Evolutionary conservation across 2,113 vertebrate species (phyloP).

Genomic region (Eulemur rufifrons): DNA sequence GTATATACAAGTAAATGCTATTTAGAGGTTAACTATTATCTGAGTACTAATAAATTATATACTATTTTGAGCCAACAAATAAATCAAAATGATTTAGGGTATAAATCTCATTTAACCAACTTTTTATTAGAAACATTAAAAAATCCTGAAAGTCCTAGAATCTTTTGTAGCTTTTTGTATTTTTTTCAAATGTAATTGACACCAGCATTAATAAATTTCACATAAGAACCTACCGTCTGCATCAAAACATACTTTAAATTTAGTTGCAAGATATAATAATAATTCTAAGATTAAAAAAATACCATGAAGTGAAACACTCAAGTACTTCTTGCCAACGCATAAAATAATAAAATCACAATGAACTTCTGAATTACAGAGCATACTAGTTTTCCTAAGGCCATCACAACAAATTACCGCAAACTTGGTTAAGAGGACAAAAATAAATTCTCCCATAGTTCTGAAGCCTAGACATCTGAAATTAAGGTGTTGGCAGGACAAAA

Average conservation of each 20-base stretch:
- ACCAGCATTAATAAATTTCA: neutral
- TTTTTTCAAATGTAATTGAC: neutral
- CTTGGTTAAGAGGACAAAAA: neutral
- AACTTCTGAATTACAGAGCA: neutral
- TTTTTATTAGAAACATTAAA: neutral
- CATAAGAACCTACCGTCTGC: neutral
- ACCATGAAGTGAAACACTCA: neutral
- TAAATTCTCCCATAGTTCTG: neutral
- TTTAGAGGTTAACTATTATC: neutral
- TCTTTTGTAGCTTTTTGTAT: neutral
- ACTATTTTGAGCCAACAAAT: neutral
- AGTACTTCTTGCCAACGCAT: neutral
- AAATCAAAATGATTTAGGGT: neutral
- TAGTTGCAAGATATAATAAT: neutral
- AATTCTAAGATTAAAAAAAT: neutral
- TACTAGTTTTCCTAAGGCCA: neutral
- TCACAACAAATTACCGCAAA: neutral
- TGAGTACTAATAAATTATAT: neutral
- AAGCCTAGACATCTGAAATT: neutral
- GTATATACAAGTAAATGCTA: neutral
- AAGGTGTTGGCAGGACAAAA: neutral
- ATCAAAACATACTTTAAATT: slow-evolving; percentile 29
- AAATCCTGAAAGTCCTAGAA: neutral
- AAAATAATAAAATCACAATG: neutral
- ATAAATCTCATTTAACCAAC: slow-evolving; percentile 32